Evolutionary conservation across 2,797 vertebrate species (phyloP), one percentile per base, ranked within the genome.

Genomic region (Gouania willdenowi): DNA sequence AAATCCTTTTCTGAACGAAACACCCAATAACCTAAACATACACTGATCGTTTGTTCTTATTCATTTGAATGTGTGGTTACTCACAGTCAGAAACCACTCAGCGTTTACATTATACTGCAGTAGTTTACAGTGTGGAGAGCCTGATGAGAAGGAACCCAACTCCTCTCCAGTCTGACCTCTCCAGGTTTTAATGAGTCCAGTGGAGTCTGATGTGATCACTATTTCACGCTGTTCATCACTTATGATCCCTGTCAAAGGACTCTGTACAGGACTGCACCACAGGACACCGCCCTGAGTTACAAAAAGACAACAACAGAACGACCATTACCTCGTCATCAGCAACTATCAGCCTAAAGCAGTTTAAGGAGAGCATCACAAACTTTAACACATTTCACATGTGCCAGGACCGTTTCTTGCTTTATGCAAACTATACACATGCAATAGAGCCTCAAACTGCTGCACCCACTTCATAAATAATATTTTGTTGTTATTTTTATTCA

Each of bases 201-300:
- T n/a, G n/a, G 23, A 65, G 24, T 85, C 87, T 9, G 81, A 41
- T 0, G 89, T 90, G 57, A 88, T 55, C 6, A 81, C 73, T 6
- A 89, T 42, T 1, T 74, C 60, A 22, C 12, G 45, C 54, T 54
- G 34, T 3, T 69, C 81, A 14, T 88, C 87, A 2, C 61, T 34
- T 5, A 75, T 25, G 16, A 89, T 64, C 9, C 37, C 65, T 2
- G 71, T 73, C 59, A 91, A 40, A 8, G 87, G 81, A 18, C 66
- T 82, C 70, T 90, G 82, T 4, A 42, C 41, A 10, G 85, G 79
- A 40, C 86, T 91, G 19, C 82, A 81, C 91, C 87, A 89, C 30
- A 87, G 52, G 48, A 79, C 72, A 1, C 57, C 40, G 26, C 84
- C 86, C 91, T 92, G 62, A 8, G 14, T 22, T 16, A 26, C 1